phyloP scores from a whole-genome alignment of 2,797 vertebrate genomes.

The Danio jaintianensis region DNA sequence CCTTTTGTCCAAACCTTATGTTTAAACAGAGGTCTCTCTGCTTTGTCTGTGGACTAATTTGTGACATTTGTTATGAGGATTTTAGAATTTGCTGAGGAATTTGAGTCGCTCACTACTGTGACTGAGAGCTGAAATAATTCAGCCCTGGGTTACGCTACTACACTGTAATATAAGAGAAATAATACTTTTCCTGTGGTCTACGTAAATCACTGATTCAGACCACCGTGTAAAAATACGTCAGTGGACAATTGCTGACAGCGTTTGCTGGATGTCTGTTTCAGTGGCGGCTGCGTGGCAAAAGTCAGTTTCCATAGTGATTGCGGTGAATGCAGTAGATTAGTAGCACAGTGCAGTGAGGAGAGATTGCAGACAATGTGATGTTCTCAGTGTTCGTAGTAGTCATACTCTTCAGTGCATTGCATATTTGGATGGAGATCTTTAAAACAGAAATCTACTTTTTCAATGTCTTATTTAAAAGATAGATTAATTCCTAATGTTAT shows the following conservation, averaged over 20 bases:
- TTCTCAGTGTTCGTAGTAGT: slow-evolving; percentile 56
- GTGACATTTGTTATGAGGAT: slow-evolving; percentile 1
- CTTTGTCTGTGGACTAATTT: not conserved
- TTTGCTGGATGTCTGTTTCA: slow-evolving; percentile 65
- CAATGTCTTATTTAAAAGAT: not conserved
- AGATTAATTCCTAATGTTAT: not conserved
- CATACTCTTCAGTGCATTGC: not conserved
- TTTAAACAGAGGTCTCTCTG: not conserved
- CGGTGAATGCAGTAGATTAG: slow-evolving; percentile 79
- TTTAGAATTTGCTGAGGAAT: not conserved
- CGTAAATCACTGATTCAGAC: slow-evolving; percentile 2
- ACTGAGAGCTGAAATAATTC: not conserved
- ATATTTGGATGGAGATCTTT: not conserved
- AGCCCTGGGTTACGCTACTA: not conserved
- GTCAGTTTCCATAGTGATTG: slow-evolving; percentile 85
- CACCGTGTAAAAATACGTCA: not conserved
- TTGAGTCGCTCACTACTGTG: not conserved
- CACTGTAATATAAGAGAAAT: not conserved
- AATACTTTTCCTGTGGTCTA: not conserved
- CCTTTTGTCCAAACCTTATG: slow-evolving; percentile 57
- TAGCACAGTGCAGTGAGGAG: slow-evolving; percentile 72
- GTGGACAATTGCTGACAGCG: slow-evolving; percentile 54
- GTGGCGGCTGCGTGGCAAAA: slow-evolving; percentile 71
- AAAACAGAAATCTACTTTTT: not conserved
- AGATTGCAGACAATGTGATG: slow-evolving; percentile 74